A percentile compares a stretch with the other conserved stretches of the same genome.
phyloP scores from a whole-genome alignment of 1,140 invertebrate genomes.

The Acromyrmex echinatior region DNA sequence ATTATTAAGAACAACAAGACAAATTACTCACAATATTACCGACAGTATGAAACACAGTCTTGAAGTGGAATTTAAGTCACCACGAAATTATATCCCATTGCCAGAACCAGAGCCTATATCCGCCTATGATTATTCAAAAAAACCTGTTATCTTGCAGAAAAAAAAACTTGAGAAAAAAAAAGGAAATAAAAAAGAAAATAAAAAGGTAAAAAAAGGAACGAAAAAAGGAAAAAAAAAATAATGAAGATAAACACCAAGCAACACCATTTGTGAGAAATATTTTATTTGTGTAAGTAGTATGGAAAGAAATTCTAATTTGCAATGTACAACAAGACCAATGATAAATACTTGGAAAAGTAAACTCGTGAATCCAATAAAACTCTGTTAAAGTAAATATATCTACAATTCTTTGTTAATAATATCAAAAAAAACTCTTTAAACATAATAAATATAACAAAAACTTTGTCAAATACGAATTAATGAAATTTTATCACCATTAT shows the following conservation, averaged over 20 bases:
- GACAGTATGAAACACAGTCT: constrained; percentile 74
- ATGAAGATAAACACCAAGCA: constrained; percentile 40
- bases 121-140: constrained; percentile 72
- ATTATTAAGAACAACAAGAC: constrained; percentile 71
- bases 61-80: constrained; percentile 80
- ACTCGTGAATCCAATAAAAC: not conserved
- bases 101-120: constrained; percentile 66
- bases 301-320: not conserved
- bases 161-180: constrained; percentile 5
- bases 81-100: constrained; percentile 81
- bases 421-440: not conserved
- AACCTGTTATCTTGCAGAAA: constrained; percentile 10
- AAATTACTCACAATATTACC: constrained; percentile 55
- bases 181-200: constrained; percentile 47
- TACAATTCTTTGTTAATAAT: not conserved
- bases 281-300: constrained; percentile 13
- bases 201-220: not conserved
- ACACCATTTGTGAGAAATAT: constrained; percentile 10
- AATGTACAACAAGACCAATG: not conserved
- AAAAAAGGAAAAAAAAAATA: constrained; percentile 56
- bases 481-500: not conserved
- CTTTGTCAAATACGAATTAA: not conserved
- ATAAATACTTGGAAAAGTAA: not conserved
- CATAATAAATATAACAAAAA: not conserved
- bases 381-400: not conserved